Evolutionary conservation across 2,113 vertebrate species (phyloP).

Genomic region (Spermophilus dauricus): DNA sequence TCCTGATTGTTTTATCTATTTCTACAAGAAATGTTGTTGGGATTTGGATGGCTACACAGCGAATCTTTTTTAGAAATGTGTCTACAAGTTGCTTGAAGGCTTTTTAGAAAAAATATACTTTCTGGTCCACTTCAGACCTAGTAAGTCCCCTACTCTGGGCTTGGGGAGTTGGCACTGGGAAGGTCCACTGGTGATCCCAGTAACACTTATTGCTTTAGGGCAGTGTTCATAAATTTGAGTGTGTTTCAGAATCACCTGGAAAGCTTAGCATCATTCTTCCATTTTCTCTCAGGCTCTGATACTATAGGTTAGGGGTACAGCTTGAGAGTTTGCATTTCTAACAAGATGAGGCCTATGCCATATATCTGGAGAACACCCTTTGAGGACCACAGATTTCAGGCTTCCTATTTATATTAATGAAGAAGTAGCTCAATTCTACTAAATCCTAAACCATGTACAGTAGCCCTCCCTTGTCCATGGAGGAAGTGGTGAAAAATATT

Average conservation of each 20-base stretch:
- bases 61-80: slow-evolving; percentile 31
- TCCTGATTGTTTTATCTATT: no score
- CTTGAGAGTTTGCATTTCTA: slow-evolving; percentile 34
- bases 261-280: not conserved
- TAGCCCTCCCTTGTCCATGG: not conserved
- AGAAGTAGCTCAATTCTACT: not conserved
- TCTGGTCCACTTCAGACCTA: not conserved
- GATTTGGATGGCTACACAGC: not conserved
- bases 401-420: slow-evolving; percentile 2
- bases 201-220: slow-evolving; percentile 9
- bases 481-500: not conserved
- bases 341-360: not conserved
- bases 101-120: not conserved
- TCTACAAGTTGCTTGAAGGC: not conserved
- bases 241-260: not conserved
- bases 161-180: not conserved
- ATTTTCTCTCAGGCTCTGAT: not conserved
- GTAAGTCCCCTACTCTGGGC: slow-evolving; percentile 37
- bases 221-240: not conserved
- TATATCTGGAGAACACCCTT: not conserved
- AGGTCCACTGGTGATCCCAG: not conserved
- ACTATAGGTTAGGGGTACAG: not conserved
- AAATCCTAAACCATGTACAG: not conserved
- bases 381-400: slow-evolving; percentile 13
- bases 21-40: no score